Percentiles rank a stretch among this genome's conserved stretches.
phyloP scores from a whole-genome alignment of 92 coral and sea anemone species.

The Blastomussa wellsi region DNA sequence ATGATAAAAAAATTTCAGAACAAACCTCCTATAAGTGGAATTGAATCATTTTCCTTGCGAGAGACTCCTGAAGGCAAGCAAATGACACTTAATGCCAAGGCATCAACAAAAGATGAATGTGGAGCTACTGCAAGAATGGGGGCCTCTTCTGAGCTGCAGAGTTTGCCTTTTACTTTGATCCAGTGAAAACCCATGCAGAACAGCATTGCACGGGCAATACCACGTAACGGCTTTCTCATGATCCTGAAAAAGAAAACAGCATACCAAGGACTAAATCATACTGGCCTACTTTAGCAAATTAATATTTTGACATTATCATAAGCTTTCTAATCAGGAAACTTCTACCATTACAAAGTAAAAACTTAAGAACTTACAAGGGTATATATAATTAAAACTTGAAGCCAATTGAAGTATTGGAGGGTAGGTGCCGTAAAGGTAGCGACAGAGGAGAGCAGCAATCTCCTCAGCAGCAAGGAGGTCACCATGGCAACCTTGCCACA shows the following conservation, averaged over 20 bases:
- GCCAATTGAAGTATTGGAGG: too few species aligned
- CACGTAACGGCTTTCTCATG: slow-evolving; percentile 57
- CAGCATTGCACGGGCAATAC: slow-evolving; percentile 72
- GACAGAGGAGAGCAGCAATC: too few species aligned
- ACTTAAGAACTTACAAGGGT: too few species aligned
- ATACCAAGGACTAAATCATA: background rate
- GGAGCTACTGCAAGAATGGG: slow-evolving; percentile 75
- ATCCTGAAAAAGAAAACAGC: slow-evolving; percentile 16
- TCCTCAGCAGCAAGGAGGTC: too few species aligned
- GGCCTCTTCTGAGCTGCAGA: slow-evolving; percentile 74
- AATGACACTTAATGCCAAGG: slow-evolving; percentile 65
- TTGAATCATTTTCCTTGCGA: slow-evolving; percentile 71
- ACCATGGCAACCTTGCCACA: too few species aligned
- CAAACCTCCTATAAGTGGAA: slow-evolving; percentile 79
- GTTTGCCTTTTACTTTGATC: slow-evolving; percentile 77
- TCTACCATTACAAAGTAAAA: too few species aligned
- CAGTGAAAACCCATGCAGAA: slow-evolving; percentile 83
- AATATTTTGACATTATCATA: too few species aligned
- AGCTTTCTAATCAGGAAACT: too few species aligned
- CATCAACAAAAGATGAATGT: slow-evolving; percentile 78
- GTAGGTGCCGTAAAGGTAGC: too few species aligned
- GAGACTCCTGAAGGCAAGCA: slow-evolving; percentile 70
- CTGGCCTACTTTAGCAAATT: too few species aligned
- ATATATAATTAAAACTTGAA: too few species aligned
- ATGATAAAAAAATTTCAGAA: background rate